These are phyloP conservation scores for Platysteira castanea DNA, from an alignment of 2,113 vertebrate species.

Conservation along the genomic window DNA sequence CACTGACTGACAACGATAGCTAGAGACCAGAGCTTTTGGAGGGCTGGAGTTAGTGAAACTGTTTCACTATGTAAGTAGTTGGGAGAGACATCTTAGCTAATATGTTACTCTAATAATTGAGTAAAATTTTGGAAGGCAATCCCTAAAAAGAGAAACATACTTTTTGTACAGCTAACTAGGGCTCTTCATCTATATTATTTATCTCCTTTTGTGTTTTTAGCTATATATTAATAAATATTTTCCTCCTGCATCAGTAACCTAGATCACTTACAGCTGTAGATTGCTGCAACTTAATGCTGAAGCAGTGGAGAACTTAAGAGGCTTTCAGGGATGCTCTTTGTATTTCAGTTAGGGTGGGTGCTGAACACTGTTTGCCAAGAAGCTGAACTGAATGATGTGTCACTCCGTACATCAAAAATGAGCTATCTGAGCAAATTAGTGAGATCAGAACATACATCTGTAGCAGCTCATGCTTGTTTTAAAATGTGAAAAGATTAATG, in stretches of 20 bases:
- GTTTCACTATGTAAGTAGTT: neutral
- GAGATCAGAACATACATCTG: neutral
- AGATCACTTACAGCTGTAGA: neutral
- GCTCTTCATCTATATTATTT: neutral
- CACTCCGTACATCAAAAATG: neutral
- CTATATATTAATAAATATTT: neutral
- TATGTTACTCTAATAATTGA: neutral
- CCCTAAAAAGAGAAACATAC: neutral
- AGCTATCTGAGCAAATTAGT: neutral
- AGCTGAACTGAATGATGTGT: neutral
- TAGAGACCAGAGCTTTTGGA: neutral
- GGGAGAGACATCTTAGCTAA: neutral
- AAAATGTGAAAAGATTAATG: neutral
- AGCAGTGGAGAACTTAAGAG: neutral
- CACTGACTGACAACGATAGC: neutral
- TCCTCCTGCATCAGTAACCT: neutral
- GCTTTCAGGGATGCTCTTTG: neutral
- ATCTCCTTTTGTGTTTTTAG: neutral
- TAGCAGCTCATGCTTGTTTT: neutral
- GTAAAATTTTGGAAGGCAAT: neutral
- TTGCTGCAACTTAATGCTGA: neutral
- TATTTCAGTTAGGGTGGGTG: neutral
- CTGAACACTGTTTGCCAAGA: neutral
- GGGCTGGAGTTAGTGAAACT: neutral
- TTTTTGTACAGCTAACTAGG: neutral